Base-by-base conservation (phyloP, 2,113 vertebrate genomes). In the Paracanthobrama guichenoti region DNA sequence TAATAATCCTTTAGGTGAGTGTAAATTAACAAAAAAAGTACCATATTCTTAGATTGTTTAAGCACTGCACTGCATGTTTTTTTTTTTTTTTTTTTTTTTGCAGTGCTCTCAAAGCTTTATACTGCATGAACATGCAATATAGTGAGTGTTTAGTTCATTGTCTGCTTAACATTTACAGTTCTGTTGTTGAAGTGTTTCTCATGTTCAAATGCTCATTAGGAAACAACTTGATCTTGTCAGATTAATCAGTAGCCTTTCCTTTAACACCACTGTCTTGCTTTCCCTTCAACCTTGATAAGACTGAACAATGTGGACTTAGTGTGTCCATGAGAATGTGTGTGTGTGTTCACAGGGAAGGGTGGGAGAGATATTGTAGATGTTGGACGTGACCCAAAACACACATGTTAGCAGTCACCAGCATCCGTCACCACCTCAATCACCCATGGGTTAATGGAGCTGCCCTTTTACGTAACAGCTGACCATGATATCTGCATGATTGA, bases 291-390 rank as follows among this genome's bases (percentile, higher is more conserved):
- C 2, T 22, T 42, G 48, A 84, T 81, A 14, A 75, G 44, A n/a
- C 14, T 10, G 18, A 55, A 55, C 53, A 55, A 55, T 55, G 13
- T 26, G n/a, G 53, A 55, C 7, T 62, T 42, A 16, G 3, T 81
- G 4, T 81, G 13, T 73, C 44, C 44, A 42, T 26, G 26, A 28
- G 12, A 57, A 48, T 44, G 18, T 11, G 20, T 44, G 67, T 44
- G 35, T 71, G 20, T n/a, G 35, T n/a, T 87, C 62, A 85, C 79
- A 62, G 64, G 62, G 60, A 42, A 69, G 46, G 72, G 28, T 59
- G 26, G 7, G 53, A 69, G 39, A 81, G 24, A 22, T n/a, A 14
- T 3, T 46, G 22, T 46, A 78, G 20, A 55, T 50, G 2, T 46
- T 71, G 48, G 48, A 64, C 1, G 18, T 22, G 42, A 57, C 24